A percentile compares a stretch with the other conserved stretches of the same genome.
phyloP scores from a whole-genome alignment of 2,888 invertebrate genomes.

The Pimpla rufipes region DNA sequence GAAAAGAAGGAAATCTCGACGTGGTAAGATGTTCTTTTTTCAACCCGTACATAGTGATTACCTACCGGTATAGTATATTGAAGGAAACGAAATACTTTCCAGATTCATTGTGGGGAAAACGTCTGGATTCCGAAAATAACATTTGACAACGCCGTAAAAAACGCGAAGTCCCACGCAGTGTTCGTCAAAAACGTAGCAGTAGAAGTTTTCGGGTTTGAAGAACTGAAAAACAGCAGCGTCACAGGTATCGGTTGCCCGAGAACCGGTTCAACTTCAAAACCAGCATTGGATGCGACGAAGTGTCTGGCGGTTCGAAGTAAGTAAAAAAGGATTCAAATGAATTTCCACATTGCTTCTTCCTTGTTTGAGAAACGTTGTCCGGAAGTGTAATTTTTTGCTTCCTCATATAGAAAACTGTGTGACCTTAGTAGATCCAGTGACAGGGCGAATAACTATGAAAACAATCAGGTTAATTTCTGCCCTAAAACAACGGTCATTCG shows the following conservation, averaged over 20 bases:
- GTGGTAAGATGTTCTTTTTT: slow-evolving; percentile 1
- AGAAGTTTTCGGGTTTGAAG: background rate
- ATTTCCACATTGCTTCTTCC: background rate
- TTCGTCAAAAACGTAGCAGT: slow-evolving; percentile 12
- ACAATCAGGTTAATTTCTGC: too few relatives aligned
- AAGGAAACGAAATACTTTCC: slow-evolving; percentile 1
- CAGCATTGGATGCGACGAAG: slow-evolving; percentile 1
- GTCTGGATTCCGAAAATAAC: background rate
- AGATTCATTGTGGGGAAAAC: slow-evolving; percentile 1
- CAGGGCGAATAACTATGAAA: too few relatives aligned
- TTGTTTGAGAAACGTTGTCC: background rate
- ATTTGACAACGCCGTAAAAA: background rate
- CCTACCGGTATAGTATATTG: background rate
- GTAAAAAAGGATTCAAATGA: background rate
- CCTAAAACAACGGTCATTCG: too few relatives aligned
- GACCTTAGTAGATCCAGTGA: too few relatives aligned
- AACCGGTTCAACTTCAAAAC: background rate
- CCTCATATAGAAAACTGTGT: too few relatives aligned
- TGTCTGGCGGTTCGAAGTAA: slow-evolving; percentile 1
- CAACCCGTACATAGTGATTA: background rate
- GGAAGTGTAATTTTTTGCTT: too few relatives aligned
- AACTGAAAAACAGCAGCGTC: background rate
- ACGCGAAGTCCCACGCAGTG: slow-evolving; percentile 3
- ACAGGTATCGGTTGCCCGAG: background rate
- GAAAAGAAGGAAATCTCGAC: background rate